Evolutionary conservation across 2,888 invertebrate species (phyloP).

Genomic region (Tanaodytes sp.): DNA sequence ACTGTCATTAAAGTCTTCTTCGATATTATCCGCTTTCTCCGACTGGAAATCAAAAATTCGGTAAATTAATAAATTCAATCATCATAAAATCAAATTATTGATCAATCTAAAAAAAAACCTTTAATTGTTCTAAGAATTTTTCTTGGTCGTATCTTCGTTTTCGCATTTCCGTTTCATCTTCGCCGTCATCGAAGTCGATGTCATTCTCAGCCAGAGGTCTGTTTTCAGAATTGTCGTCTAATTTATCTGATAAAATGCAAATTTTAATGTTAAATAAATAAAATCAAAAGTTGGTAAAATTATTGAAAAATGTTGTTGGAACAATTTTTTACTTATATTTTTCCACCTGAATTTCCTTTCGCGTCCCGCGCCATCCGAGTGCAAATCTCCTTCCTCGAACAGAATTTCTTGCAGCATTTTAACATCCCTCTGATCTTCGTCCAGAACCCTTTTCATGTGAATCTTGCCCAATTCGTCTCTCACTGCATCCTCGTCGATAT

Average conservation of each 20-base stretch:
- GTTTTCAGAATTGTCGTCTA: slow-evolving; percentile 2
- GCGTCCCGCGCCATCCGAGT: slow-evolving; percentile 82
- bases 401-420: slow-evolving; percentile 88
- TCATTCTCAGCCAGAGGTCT: slow-evolving; percentile 13
- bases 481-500: slow-evolving; percentile 85
- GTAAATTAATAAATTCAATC: too few species aligned
- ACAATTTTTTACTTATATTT: slow-evolving; percentile 77
- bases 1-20: slow-evolving; percentile 68
- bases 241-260: slow-evolving; percentile 15
- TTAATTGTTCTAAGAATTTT: slow-evolving; percentile 46
- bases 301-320: too few species aligned
- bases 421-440: slow-evolving; percentile 90
- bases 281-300: too few species aligned
- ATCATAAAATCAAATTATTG: too few species aligned
- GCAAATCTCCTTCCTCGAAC: slow-evolving; percentile 91
- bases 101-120: too few species aligned
- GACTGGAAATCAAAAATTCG: too few species aligned
- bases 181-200: slow-evolving; percentile 26
- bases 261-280: too few species aligned
- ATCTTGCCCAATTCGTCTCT: slow-evolving; percentile 86
- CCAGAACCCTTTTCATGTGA: slow-evolving; percentile 89
- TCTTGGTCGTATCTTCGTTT: slow-evolving; percentile 40
- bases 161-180: slow-evolving; percentile 29
- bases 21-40: slow-evolving; percentile 60
- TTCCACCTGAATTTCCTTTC: slow-evolving; percentile 90